Base-by-base conservation (phyloP, 1,140 invertebrate species). In the Drosophila lacertosa region DNA sequence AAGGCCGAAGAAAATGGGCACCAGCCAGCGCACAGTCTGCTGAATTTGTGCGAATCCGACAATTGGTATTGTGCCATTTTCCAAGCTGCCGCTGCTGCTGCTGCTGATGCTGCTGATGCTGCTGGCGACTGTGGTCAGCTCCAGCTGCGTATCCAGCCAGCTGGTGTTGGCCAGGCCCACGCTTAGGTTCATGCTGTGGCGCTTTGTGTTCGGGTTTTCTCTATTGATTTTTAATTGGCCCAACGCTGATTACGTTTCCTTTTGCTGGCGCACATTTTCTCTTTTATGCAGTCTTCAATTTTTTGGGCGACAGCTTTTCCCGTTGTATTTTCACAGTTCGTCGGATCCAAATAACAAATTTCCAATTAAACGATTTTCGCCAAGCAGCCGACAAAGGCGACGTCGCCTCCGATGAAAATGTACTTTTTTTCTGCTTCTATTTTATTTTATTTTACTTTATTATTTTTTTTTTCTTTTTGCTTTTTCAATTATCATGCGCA, bases 1-100 rank as follows among this genome's bases (percentile, higher is more conserved):
- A 55, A 97, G 93, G 0, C 96, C 96, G 86, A 98, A 98, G 78
- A 97, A 94, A 9, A 97, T 93, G 0, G 97, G 96, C 16, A 98
- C 97, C 10, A 97, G 32, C 69, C 89, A 75, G 3, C 70, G 67
- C 4, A 90, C 68, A 0, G 68, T 68, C 10, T 51, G 20, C 18
- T 39, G 55, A 2, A 90, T 74, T 1, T n/a, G n/a, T n/a, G n/a
- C n/a, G n/a, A n/a, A n/a, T n/a, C n/a, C n/a, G n/a, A n/a, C n/a
- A 40, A 33, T 67, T 15, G 6, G 20, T 2, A 1, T 0, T 2
- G 35, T 67, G 6, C 6, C 11, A 2, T 59, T 62, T 6, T 35
- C 53, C n/a, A 39, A 40, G 32, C 13, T 16, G 50, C 10, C 37
- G 44, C 13, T 9, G 24, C 20, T 50, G 39, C 4, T 29, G 37